Evolutionary conservation across 2,888 invertebrate genomes (phyloP).

Genomic region (Capitulum mitella): DNA sequence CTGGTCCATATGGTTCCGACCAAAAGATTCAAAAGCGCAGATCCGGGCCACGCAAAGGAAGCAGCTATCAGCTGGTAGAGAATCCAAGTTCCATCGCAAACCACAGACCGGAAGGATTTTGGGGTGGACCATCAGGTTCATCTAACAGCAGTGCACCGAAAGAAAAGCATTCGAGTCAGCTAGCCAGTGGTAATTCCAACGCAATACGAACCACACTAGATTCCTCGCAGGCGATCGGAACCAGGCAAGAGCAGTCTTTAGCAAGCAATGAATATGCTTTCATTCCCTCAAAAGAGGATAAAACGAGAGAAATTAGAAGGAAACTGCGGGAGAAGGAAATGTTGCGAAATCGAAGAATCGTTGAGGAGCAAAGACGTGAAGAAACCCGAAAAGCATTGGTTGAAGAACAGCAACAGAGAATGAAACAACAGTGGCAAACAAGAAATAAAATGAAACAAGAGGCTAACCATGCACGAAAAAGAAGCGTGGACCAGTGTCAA

Average conservation of each 20-base stretch:
- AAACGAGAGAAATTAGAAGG: background rate
- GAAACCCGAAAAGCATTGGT: background rate
- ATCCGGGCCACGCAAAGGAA: background rate
- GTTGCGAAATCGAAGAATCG: background rate
- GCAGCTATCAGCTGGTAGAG: background rate
- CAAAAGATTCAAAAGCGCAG: background rate
- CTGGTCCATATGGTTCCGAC: too few relatives aligned
- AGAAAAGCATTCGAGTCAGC: too few relatives aligned
- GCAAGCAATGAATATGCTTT: background rate
- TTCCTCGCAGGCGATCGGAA: background rate
- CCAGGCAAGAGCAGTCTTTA: background rate
- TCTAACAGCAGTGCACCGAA: too few relatives aligned
- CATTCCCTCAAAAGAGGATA: background rate
- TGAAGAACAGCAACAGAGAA: background rate
- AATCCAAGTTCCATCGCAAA: background rate
- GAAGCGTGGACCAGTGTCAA: background rate
- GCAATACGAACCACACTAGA: too few relatives aligned
- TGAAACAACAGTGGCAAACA: constrained; percentile 17
- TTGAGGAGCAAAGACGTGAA: background rate
- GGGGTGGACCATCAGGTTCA: background rate
- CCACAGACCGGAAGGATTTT: background rate
- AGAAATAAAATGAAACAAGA: constrained; percentile 15
- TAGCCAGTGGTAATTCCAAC: too few relatives aligned
- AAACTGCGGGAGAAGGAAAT: background rate
- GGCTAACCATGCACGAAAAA: background rate